These are phyloP conservation scores for Psittacara wagleri DNA, from an alignment of 2,113 vertebrate species.

Conservation along the genomic window DNA sequence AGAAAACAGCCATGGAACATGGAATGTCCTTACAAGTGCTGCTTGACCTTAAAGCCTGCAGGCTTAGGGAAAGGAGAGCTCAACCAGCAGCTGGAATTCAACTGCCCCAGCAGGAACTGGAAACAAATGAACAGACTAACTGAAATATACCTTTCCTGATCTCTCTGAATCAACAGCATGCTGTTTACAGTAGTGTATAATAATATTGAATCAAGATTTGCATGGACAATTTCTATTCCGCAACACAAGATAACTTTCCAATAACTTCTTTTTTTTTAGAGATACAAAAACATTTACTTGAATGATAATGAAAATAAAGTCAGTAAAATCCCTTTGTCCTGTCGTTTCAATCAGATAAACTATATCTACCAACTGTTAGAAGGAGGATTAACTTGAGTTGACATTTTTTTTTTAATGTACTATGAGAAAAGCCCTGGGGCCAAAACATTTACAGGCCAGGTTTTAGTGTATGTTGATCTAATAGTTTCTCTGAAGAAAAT, in stretches of 20 bases:
- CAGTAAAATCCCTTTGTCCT: conserved; percentile 61
- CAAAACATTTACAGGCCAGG: conserved; percentile 58
- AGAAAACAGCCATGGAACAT: neutral
- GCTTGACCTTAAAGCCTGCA: neutral
- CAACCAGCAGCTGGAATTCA: conserved; percentile 48
- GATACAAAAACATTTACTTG: conserved; percentile 63
- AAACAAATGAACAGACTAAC: conserved; percentile 41
- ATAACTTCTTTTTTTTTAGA: neutral
- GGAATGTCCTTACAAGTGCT: neutral
- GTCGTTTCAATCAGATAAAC: conserved; percentile 65
- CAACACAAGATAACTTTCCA: conserved; percentile 37
- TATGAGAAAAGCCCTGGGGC: conserved; percentile 60
- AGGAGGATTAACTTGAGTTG: conserved; percentile 58
- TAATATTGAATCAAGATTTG: conserved; percentile 73
- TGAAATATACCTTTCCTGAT: conserved; percentile 31
- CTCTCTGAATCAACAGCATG: conserved; percentile 52
- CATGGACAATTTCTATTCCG: conserved; percentile 49
- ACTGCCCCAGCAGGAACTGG: conserved; percentile 44
- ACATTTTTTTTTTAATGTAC: conserved; percentile 47
- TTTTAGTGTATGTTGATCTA: conserved; percentile 47
- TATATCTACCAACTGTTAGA: conserved; percentile 64
- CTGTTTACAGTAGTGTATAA: conserved; percentile 67
- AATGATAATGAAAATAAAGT: conserved; percentile 66
- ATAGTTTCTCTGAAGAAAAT: conserved; percentile 52
- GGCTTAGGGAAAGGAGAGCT: neutral